Conservation (phyloP, 2,888 invertebrate genomes). For the Ormyrus pomaceus region DNA sequence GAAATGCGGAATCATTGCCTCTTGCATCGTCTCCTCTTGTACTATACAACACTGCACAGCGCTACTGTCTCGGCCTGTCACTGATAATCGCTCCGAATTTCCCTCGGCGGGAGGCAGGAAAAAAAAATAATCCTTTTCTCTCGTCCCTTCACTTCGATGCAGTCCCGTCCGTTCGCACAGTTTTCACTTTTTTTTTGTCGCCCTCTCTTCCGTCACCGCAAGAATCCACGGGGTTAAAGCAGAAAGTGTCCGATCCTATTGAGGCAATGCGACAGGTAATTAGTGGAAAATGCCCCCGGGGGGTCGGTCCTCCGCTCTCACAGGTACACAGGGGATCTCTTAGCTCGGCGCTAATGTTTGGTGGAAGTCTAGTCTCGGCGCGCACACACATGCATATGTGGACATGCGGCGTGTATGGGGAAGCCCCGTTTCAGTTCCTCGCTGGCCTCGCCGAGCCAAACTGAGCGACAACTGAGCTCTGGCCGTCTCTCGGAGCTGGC, state of each 20-base stretch:
- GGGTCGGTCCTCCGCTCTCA: too few species aligned
- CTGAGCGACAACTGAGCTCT: conserved; percentile 79
- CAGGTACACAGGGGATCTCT: too few species aligned
- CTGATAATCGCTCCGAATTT: too few species aligned
- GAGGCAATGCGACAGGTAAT: too few species aligned
- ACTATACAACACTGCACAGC: too few species aligned
- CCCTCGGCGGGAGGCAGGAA: neutral
- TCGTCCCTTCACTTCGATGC: neutral
- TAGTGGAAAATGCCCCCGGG: too few species aligned
- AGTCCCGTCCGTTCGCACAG: neutral
- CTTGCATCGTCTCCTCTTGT: neutral
- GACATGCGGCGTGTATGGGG: conserved; percentile 15
- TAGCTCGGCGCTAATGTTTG: neutral
- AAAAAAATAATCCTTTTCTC: conserved; percentile 24
- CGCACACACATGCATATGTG: conserved; percentile 18
- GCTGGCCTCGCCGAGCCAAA: conserved; percentile 74
- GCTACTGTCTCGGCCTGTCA: too few species aligned
- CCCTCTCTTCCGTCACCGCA: neutral
- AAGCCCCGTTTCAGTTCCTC: conserved; percentile 65
- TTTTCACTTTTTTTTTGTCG: neutral
- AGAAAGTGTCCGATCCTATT: too few species aligned
- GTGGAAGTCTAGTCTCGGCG: neutral
- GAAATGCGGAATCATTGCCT: conserved; percentile 36
- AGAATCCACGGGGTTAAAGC: too few species aligned
- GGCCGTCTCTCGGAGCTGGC: conserved; percentile 75